phyloP scores from a whole-genome alignment of 2,113 vertebrate species.

The Arenaria interpres region DNA sequence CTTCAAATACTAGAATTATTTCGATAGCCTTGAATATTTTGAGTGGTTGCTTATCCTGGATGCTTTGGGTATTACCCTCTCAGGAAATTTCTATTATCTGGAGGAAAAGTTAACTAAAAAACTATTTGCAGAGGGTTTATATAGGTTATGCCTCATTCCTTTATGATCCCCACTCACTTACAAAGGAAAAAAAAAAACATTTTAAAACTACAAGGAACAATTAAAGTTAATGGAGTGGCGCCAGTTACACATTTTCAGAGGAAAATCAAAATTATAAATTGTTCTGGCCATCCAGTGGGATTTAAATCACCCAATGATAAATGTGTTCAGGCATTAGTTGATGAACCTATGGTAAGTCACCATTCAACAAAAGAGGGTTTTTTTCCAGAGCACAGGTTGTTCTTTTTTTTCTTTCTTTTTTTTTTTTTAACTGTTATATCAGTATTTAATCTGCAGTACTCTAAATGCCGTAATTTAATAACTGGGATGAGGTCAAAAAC shows the following conservation, averaged over 20 bases:
- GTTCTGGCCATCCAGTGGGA: not conserved
- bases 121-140: not conserved
- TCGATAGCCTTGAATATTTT: not conserved
- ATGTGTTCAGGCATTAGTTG: not conserved
- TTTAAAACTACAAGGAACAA: not conserved
- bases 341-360: not conserved
- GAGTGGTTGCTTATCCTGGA: not conserved
- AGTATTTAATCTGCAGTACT: not conserved
- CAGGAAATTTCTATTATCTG: conserved; percentile 30
- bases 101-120: not conserved
- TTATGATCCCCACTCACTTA: not conserved
- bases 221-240: not conserved
- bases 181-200: not conserved
- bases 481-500: not conserved
- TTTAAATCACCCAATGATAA: not conserved
- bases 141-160: not conserved
- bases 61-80: not conserved
- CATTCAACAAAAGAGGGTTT: not conserved
- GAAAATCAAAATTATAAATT: conserved; percentile 16
- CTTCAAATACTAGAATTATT: not conserved
- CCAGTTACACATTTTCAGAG: conserved; percentile 15
- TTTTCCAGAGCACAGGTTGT: not conserved
- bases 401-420: not conserved
- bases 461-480: not conserved
- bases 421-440: not conserved